These are phyloP conservation scores for Chelonus formosanus DNA, from an alignment of 2,888 invertebrate species.

Conservation along the genomic window DNA sequence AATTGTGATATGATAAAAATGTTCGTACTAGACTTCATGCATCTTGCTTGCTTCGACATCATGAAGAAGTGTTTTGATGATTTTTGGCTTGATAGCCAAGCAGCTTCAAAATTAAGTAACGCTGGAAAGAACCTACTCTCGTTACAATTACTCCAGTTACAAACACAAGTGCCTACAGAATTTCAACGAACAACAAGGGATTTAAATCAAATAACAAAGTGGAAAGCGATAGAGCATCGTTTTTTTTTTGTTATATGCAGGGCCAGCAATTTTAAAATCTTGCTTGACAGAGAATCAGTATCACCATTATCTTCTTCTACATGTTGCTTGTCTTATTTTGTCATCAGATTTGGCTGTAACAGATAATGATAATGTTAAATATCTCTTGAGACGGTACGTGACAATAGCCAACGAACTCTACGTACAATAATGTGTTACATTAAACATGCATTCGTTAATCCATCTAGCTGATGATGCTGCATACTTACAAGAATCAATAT, in stretches of 20 bases:
- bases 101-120: background rate
- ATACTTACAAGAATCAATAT: too few relatives aligned
- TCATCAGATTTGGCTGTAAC: background rate
- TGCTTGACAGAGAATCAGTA: background rate
- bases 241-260: constrained; percentile 27
- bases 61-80: constrained; percentile 10
- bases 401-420: background rate
- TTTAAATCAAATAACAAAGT: background rate
- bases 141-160: background rate
- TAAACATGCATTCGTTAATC: too few relatives aligned
- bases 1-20: constrained; percentile 27
- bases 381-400: background rate
- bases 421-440: background rate
- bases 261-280: constrained; percentile 23
- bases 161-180: constrained; percentile 21
- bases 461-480: too few relatives aligned
- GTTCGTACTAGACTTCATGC: constrained; percentile 36
- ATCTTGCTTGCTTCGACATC: constrained; percentile 26
- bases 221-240: constrained; percentile 23
- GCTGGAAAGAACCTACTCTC: background rate
- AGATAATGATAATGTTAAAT: background rate
- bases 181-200: constrained; percentile 28
- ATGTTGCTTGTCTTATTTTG: constrained; percentile 18
- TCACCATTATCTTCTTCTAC: constrained; percentile 13
- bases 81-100: background rate